Conservation (phyloP, 1,140 invertebrate genomes). For the Ips nitidus region DNA sequence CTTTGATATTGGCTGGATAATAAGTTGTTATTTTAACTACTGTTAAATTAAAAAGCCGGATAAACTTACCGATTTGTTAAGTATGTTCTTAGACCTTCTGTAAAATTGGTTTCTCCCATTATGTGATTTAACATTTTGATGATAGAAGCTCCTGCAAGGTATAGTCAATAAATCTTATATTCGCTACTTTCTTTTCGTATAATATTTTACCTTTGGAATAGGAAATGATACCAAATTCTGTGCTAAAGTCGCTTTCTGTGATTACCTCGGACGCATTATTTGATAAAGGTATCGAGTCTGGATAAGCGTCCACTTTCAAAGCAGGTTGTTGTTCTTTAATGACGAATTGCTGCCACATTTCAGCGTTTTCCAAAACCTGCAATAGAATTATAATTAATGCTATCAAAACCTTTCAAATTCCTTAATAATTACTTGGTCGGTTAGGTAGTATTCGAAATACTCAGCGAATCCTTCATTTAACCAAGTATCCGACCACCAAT, state of each 20-base stretch:
- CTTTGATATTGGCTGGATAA: constrained; percentile 3
- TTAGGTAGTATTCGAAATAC: constrained; percentile 49
- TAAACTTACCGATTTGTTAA: constrained; percentile 54
- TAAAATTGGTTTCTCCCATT: constrained; percentile 65
- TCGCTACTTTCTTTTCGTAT: too few relatives aligned
- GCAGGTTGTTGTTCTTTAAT: constrained; percentile 55
- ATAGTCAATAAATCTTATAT: background rate
- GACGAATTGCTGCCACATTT: constrained; percentile 47
- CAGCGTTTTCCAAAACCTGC: constrained; percentile 18
- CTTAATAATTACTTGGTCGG: constrained; percentile 17
- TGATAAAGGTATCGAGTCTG: constrained; percentile 47
- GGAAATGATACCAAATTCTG: constrained; percentile 61
- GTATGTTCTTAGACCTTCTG: constrained; percentile 61
- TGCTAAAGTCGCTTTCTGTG: constrained; percentile 44
- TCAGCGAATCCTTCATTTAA: constrained; percentile 58
- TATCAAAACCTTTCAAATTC: background rate
- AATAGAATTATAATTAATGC: background rate
- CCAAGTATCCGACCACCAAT: constrained; percentile 56
- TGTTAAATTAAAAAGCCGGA: background rate
- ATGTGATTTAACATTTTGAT: constrained; percentile 75
- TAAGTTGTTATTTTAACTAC: constrained; percentile 4
- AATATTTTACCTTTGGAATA: constrained; percentile 57
- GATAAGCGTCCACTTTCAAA: constrained; percentile 42
- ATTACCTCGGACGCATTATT: constrained; percentile 39
- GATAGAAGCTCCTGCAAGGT: constrained; percentile 58